Conservation (phyloP, 2,888 invertebrate genomes). For the Sphaerophoria taeniata region DNA sequence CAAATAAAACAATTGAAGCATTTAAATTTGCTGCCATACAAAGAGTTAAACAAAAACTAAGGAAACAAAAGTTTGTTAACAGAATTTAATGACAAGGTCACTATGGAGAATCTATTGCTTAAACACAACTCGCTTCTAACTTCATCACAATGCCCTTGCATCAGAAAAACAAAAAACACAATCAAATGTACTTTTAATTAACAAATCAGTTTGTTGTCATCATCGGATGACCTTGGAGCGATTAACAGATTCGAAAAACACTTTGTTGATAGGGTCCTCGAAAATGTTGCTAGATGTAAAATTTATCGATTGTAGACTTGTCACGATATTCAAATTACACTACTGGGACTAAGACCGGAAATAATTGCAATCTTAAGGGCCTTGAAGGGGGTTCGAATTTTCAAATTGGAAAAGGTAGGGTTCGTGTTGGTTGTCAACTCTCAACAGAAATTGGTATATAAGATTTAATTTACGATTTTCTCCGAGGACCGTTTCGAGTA, state of each 20-base stretch:
- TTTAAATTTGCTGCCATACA: too few species aligned
- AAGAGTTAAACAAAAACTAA: too few species aligned
- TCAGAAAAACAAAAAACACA: constrained; percentile 2
- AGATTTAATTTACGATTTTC: background rate
- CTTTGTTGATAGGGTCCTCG: too few species aligned
- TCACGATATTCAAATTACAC: constrained; percentile 2
- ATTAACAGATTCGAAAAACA: too few species aligned
- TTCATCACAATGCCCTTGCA: constrained; percentile 23
- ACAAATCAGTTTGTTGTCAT: constrained; percentile 38
- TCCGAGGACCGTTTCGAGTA: constrained; percentile 25
- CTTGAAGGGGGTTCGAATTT: background rate
- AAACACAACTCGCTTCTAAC: too few species aligned
- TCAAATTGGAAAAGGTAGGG: background rate
- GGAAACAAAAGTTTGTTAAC: too few species aligned
- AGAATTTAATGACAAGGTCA: too few species aligned
- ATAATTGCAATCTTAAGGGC: background rate
- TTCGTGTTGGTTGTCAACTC: too few species aligned
- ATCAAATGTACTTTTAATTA: constrained; percentile 19
- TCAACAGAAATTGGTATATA: background rate
- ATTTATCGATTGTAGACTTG: constrained; percentile 3
- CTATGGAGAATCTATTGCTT: too few species aligned
- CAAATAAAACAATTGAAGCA: too few species aligned
- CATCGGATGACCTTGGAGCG: constrained; percentile 51
- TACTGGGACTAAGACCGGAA: background rate
- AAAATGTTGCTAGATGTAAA: background rate